phyloP scores from a whole-genome alignment of 2,797 vertebrate genomes.

The Mus caroli region DNA sequence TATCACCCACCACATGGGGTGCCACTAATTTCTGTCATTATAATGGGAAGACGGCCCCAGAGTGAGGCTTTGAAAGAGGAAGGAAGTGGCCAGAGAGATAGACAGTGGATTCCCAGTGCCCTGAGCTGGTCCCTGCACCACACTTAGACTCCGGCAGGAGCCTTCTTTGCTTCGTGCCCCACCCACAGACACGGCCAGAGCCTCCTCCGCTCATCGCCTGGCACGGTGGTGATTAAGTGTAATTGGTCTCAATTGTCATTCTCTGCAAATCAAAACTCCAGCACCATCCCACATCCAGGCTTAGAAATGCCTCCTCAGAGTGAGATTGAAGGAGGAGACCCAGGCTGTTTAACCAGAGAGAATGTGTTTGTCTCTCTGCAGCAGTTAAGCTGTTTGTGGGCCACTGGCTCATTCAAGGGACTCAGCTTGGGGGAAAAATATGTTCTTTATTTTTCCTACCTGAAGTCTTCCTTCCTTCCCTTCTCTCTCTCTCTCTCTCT shows the following conservation, averaged over 20 bases:
- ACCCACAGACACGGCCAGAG: accelerated
- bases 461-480: not conserved
- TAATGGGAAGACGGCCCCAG: not conserved
- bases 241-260: not conserved
- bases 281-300: not conserved
- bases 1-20: not conserved
- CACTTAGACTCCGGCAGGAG: not conserved
- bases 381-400: not conserved
- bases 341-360: not conserved
- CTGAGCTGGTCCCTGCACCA: not conserved
- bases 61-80: not conserved
- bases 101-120: accelerated
- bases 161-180: not conserved
- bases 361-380: not conserved
- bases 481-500: not conserved
- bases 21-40: not conserved
- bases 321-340: not conserved
- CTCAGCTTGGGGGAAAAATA: not conserved
- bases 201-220: not conserved
- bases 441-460: not conserved
- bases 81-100: not conserved
- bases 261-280: not conserved
- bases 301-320: not conserved
- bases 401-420: not conserved
- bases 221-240: not conserved